These are phyloP conservation scores for Hipparchia sbordonii DNA, from an alignment of 2,888 invertebrate species.

Conservation along the genomic window DNA sequence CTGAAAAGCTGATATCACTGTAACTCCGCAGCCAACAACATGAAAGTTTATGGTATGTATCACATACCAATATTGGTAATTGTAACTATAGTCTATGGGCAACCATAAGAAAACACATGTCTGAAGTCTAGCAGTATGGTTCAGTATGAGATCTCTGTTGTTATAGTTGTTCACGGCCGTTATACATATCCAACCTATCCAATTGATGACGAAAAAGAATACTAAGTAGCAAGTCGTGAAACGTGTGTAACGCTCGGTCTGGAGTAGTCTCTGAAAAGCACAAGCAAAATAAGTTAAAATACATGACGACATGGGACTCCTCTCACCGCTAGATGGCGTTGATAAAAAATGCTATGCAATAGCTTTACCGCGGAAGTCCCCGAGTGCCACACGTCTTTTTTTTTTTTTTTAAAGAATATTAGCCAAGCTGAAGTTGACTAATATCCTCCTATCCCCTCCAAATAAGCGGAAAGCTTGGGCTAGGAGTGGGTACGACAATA, in stretches of 20 bases:
- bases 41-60: constrained; percentile 45
- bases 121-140: constrained; percentile 47
- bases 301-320: too few species aligned
- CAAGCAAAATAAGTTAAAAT: too few species aligned
- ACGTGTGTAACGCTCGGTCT: constrained; percentile 44
- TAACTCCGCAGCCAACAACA: constrained; percentile 36
- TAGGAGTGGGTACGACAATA: too few species aligned
- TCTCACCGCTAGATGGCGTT: too few species aligned
- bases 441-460: too few species aligned
- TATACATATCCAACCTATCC: constrained; percentile 44
- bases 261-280: constrained; percentile 42
- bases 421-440: too few species aligned
- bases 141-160: constrained; percentile 45
- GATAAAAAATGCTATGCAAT: too few species aligned
- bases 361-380: too few species aligned
- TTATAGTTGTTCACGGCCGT: constrained; percentile 45
- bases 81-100: constrained; percentile 54
- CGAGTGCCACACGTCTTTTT: too few species aligned
- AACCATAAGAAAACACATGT: constrained; percentile 52
- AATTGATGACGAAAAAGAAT: constrained; percentile 38
- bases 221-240: constrained; percentile 40
- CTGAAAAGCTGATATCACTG: constrained; percentile 45
- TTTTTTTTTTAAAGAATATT: too few species aligned
- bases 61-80: constrained; percentile 47
- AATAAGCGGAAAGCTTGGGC: too few species aligned